These are phyloP conservation scores for Tupaia chinensis DNA, from an alignment of 2,113 vertebrate genomes.

Conservation along the genomic window DNA sequence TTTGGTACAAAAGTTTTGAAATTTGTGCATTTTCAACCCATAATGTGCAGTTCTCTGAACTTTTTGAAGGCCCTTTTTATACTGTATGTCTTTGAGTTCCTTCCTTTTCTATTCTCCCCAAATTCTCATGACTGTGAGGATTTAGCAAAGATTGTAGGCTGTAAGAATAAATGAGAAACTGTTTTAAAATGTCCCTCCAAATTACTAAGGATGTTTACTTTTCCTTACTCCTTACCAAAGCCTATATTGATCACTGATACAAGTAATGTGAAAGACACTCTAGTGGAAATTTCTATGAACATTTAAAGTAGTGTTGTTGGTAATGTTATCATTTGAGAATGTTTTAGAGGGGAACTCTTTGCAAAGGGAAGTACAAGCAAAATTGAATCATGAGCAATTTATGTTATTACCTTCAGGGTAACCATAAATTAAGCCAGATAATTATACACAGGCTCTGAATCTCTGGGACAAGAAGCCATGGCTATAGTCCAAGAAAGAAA, in stretches of 20 bases:
- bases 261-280: background rate
- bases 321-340: background rate
- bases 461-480: background rate
- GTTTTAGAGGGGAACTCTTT: background rate
- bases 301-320: background rate
- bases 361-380: background rate
- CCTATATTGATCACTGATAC: background rate
- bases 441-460: slow-evolving; percentile 40
- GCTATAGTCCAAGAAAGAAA: background rate
- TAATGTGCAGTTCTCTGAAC: no score
- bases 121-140: background rate
- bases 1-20: no score
- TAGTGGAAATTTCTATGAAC: background rate
- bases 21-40: no score
- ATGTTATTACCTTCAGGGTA: slow-evolving; percentile 15
- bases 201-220: background rate
- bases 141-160: background rate
- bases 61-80: no score
- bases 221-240: background rate
- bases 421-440: background rate
- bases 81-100: no score
- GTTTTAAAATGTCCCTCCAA: background rate
- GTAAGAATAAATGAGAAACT: background rate
- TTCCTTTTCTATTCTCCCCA: background rate
- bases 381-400: background rate